A percentile compares a stretch with the other conserved stretches of the same genome.
Conservation (phyloP, 2,888 invertebrate genomes). For the Microctonus hyperodae region DNA sequence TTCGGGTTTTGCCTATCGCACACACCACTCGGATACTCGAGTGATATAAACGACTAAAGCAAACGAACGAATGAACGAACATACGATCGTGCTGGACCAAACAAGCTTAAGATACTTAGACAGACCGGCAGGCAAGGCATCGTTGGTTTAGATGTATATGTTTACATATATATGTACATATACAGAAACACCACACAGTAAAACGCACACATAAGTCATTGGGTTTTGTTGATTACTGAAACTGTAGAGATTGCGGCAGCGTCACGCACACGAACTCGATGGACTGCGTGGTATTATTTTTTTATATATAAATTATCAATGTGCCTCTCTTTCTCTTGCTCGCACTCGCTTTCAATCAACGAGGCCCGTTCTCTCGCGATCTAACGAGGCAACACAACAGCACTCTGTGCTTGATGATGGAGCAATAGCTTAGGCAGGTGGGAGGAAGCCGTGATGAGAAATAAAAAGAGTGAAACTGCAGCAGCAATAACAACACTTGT, state of each 20-base stretch:
- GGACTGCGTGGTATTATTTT: constrained; percentile 10
- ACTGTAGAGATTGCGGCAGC: constrained; percentile 46
- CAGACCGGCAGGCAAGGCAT: constrained; percentile 21
- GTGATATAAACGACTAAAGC: not conserved
- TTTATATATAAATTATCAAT: not conserved
- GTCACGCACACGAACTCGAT: constrained; percentile 38
- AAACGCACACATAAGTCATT: constrained; percentile 38
- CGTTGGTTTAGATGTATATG: too few species aligned
- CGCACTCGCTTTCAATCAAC: not conserved
- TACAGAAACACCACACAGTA: too few species aligned
- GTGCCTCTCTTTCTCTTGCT: constrained; percentile 11
- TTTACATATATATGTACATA: too few species aligned
- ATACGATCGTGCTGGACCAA: too few species aligned
- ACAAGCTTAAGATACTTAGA: constrained; percentile 30
- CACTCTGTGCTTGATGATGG: constrained; percentile 15
- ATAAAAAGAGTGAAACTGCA: not conserved
- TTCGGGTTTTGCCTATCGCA: constrained; percentile 41
- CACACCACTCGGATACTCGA: constrained; percentile 22
- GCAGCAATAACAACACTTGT: not conserved
- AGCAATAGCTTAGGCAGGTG: constrained; percentile 11
- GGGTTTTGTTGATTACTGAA: constrained; percentile 45
- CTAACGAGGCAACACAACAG: constrained; percentile 9
- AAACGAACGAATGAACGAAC: constrained; percentile 10
- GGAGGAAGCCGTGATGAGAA: not conserved
- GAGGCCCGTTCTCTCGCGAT: constrained; percentile 9